Evolutionary conservation across 2,797 vertebrate species (phyloP).

Genomic region (Chrosomus eos): DNA sequence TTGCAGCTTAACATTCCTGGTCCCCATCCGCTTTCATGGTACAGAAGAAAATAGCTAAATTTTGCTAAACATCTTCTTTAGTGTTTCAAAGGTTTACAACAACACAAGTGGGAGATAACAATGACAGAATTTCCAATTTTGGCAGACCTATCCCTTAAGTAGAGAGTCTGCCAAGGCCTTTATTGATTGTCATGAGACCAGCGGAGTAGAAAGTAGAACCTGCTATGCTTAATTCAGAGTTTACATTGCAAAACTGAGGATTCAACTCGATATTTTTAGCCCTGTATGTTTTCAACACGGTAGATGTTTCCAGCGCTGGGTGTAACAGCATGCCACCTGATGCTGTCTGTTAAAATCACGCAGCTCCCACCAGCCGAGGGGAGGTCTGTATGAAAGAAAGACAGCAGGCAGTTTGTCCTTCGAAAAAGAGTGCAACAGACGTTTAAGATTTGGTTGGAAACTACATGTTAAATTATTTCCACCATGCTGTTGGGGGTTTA

Average conservation of each 20-base stretch:
- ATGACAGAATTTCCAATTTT: neutral
- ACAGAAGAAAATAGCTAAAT: neutral
- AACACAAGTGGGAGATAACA: neutral
- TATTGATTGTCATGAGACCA: constrained; percentile 38
- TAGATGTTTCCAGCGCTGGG: constrained; percentile 39
- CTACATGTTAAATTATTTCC: constrained; percentile 59
- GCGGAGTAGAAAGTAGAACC: constrained; percentile 33
- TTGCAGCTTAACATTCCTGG: neutral
- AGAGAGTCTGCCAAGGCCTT: constrained; percentile 34
- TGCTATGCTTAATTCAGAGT: constrained; percentile 47
- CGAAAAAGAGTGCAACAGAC: constrained; percentile 51
- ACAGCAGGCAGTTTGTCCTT: constrained; percentile 58
- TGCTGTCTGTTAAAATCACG: constrained; percentile 50
- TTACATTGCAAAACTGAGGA: constrained; percentile 41
- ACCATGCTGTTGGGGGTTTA: constrained; percentile 41
- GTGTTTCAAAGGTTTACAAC: neutral
- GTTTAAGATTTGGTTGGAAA: constrained; percentile 49
- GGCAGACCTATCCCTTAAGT: constrained; percentile 4
- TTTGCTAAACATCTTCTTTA: neutral
- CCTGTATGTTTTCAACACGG: constrained; percentile 1
- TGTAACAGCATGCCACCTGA: constrained; percentile 56
- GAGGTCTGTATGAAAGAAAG: constrained; percentile 48
- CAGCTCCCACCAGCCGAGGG: constrained; percentile 42
- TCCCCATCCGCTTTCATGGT: neutral
- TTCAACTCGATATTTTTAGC: constrained; percentile 27